phyloP scores from a whole-genome alignment of 2,797 vertebrate genomes.

The Pangasius larnaudii region DNA sequence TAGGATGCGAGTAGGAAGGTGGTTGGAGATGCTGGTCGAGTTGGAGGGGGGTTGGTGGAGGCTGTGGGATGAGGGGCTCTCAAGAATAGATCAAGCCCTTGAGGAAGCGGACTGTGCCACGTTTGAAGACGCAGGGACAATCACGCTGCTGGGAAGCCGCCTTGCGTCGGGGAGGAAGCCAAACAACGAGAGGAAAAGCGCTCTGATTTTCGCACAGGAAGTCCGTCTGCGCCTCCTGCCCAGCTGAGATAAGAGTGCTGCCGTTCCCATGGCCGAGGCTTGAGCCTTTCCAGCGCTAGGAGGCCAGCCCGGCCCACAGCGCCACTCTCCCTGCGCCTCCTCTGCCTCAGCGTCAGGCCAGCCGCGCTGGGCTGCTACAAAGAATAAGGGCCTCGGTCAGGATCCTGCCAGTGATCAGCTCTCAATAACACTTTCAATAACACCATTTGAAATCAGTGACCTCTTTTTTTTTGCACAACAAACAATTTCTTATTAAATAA shows the following conservation, averaged over 20 bases:
- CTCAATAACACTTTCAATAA: constrained; percentile 53
- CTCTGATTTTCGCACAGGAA: constrained; percentile 99
- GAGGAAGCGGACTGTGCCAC: constrained; percentile 98
- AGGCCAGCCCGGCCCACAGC: constrained; percentile 80
- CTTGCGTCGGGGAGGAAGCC: constrained; percentile 95
- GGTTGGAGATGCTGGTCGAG: constrained; percentile 66
- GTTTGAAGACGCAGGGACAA: constrained; percentile 99
- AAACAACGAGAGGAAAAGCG: constrained; percentile 99
- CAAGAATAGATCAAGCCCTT: constrained; percentile 99
- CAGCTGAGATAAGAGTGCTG: constrained; percentile 94
- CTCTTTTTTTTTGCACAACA: constrained; percentile 26
- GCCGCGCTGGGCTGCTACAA: constrained; percentile 84
- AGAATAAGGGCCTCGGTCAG: constrained; percentile 81
- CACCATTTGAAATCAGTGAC: constrained; percentile 17
- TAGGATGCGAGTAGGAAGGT: constrained; percentile 57
- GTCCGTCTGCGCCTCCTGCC: constrained; percentile 95
- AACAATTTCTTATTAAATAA: neutral
- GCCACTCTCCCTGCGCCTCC: constrained; percentile 80
- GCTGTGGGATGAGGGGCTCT: constrained; percentile 76
- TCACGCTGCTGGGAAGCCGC: constrained; percentile 97
- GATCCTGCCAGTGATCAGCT: constrained; percentile 71
- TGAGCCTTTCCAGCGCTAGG: constrained; percentile 80
- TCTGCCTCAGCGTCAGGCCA: constrained; percentile 82
- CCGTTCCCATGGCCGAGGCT: constrained; percentile 92
- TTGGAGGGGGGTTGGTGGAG: constrained; percentile 54